Percentiles rank a stretch among this genome's conserved stretches.
These are phyloP conservation scores for Noctilio leporinus DNA, from an alignment of 2,113 vertebrate genomes.

Conservation along the genomic window DNA sequence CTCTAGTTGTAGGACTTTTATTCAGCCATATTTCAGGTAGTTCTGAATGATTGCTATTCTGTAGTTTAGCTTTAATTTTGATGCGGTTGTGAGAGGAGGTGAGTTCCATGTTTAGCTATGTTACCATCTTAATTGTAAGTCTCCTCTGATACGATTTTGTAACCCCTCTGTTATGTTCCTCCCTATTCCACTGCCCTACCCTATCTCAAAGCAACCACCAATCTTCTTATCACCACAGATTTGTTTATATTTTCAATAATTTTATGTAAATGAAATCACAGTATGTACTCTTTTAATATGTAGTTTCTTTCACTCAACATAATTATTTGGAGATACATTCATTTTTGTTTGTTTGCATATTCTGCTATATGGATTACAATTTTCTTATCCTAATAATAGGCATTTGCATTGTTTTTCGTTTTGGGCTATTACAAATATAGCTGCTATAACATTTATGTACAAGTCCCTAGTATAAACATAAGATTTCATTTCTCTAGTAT, in stretches of 20 bases:
- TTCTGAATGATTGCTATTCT: too few species aligned
- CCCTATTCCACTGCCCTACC: not conserved
- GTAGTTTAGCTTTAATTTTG: too few species aligned
- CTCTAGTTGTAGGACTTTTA: too few species aligned
- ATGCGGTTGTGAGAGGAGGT: too few species aligned
- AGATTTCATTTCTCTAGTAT: not conserved
- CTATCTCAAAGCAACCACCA: not conserved
- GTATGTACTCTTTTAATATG: not conserved
- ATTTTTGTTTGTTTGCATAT: not conserved
- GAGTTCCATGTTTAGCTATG: too few species aligned
- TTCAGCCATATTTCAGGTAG: too few species aligned
- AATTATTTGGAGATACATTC: not conserved
- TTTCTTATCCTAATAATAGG: not conserved
- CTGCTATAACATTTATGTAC: not conserved
- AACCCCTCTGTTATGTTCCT: not conserved
- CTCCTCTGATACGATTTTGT: not conserved
- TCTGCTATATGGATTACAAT: not conserved
- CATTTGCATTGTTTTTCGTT: not conserved
- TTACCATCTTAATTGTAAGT: too few species aligned
- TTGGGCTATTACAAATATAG: not conserved
- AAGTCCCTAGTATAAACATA: not conserved
- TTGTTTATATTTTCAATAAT: not conserved
- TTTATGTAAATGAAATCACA: not conserved
- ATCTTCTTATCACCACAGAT: not conserved
- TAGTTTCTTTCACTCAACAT: not conserved